Evolutionary conservation across 2,797 vertebrate species (phyloP), one percentile per base, ranked within the genome.

Genomic region (Schizothorax lantsangensis): DNA sequence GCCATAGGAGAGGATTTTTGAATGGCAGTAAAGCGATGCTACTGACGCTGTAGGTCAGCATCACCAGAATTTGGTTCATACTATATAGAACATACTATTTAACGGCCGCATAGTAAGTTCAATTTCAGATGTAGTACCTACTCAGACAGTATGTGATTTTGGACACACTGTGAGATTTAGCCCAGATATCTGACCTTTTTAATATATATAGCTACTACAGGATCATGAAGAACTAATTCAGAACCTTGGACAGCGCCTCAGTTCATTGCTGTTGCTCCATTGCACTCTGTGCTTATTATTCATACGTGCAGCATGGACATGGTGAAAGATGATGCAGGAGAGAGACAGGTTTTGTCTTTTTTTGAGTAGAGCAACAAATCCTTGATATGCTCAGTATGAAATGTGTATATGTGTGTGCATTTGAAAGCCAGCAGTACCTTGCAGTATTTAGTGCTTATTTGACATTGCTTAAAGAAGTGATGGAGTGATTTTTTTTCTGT

Each of bases 231-330:
- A 45, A 66, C 49, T 12, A 57, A 43, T 95, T 95, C 95, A 96
- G 94, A 89, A 95, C 95, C 94, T 90, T 78, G 94, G 95, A 96
- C 92, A 96, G 94, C 90, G 81, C 89, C 82, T 43, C 69, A 75
- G 45, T 88, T 79, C 73, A 75, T 36, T n/a, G 17, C 68, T 62
- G 52, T 66, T 54, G 12, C 77, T 86, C 43, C 40, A 15, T 21
- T 81, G 23, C 40, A 17, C 38, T 72, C 10, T 79, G 45, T 72
- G 26, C 78, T 43, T 79, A 64, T 66, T 33, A n/a, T 78, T 33
- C 8, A 43, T 26, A 36, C 8, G 1, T 81, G 45, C 38, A 69
- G 26, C 11, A 14, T 68, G 36, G 6, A 54, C 74, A 30, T 66
- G 23, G 23, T 77, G 72, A 66, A 84, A 49, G 23, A 68, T 75